Evolutionary conservation across 2,888 invertebrate genomes (phyloP).

Genomic region (Asteroscopus sphinx): DNA sequence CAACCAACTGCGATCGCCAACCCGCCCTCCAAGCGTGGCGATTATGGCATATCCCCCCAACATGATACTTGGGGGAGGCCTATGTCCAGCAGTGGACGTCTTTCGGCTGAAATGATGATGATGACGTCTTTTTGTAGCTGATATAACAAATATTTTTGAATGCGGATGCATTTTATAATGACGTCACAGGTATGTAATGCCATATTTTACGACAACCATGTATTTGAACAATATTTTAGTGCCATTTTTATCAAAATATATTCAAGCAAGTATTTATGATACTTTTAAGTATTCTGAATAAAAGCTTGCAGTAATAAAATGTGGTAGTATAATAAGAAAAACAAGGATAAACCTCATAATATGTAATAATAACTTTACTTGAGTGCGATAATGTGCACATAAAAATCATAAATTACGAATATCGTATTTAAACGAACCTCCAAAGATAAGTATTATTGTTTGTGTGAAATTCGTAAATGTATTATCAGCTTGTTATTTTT

Average conservation of each 20-base stretch:
- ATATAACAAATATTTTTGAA: slow-evolving; percentile 11
- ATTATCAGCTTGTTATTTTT: slow-evolving; percentile 3
- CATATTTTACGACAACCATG: slow-evolving; percentile 21
- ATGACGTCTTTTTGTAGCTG: too few species aligned
- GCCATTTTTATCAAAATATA: slow-evolving; percentile 6
- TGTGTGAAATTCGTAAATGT: slow-evolving; percentile 5
- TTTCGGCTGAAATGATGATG: too few species aligned
- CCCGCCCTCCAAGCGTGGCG: too few species aligned
- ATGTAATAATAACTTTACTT: slow-evolving; percentile 39
- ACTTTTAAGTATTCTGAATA: slow-evolving; percentile 11
- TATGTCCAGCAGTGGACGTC: too few species aligned
- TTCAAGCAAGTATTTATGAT: not conserved
- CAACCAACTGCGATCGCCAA: too few species aligned
- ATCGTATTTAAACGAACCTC: slow-evolving; percentile 13
- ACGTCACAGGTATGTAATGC: slow-evolving; percentile 1
- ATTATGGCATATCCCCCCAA: too few species aligned
- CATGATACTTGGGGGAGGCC: too few species aligned
- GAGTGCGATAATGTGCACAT: slow-evolving; percentile 29
- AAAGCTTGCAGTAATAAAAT: slow-evolving; percentile 33
- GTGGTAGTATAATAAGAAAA: slow-evolving; percentile 16
- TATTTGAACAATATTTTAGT: slow-evolving; percentile 10
- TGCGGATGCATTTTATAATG: slow-evolving; percentile 30
- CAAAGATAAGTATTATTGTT: slow-evolving; percentile 18
- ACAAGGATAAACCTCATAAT: slow-evolving; percentile 18
- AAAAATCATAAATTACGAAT: slow-evolving; percentile 21